phyloP scores from a whole-genome alignment of 2,888 invertebrate genomes.

The Zootermopsis nevadensis region DNA sequence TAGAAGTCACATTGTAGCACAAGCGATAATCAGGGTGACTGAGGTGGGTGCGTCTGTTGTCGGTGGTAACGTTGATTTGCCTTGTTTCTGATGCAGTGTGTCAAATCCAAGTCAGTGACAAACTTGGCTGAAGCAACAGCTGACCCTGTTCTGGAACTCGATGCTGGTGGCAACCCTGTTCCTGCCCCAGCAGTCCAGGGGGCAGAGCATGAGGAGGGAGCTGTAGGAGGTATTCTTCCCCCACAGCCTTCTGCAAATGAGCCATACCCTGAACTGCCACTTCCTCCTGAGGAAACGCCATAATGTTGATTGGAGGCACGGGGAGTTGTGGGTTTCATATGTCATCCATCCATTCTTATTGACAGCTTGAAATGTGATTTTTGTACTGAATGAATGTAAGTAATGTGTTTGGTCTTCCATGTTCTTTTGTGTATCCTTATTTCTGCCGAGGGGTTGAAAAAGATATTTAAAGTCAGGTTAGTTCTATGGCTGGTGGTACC shows the following conservation, averaged over 20 bases:
- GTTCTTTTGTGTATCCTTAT: constrained; percentile 8
- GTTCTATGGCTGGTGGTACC: background rate
- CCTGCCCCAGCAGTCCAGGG: constrained; percentile 42
- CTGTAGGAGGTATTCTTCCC: constrained; percentile 52
- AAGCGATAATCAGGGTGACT: too few species aligned
- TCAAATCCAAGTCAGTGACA: constrained; percentile 97
- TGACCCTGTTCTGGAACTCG: constrained; percentile 81
- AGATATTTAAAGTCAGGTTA: too few species aligned
- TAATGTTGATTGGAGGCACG: constrained; percentile 25
- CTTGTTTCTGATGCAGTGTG: constrained; percentile 75
- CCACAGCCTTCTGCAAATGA: constrained; percentile 52
- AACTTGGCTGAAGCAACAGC: constrained; percentile 96
- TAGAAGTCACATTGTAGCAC: too few species aligned
- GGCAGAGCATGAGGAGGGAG: constrained; percentile 52
- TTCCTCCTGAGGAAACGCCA: constrained; percentile 52
- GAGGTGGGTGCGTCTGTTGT: too few species aligned
- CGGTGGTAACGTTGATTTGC: too few species aligned
- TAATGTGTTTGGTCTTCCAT: constrained; percentile 22
- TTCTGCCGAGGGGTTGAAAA: background rate
- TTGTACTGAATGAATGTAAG: background rate
- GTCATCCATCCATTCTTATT: constrained; percentile 6
- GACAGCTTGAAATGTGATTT: constrained; percentile 3
- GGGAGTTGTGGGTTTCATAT: background rate
- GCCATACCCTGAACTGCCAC: constrained; percentile 51
- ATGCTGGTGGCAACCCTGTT: constrained; percentile 70